Evolutionary conservation across 2,888 invertebrate genomes (phyloP), one percentile per base, ranked within the genome.

Genomic region (Stegana nigrithorax): DNA sequence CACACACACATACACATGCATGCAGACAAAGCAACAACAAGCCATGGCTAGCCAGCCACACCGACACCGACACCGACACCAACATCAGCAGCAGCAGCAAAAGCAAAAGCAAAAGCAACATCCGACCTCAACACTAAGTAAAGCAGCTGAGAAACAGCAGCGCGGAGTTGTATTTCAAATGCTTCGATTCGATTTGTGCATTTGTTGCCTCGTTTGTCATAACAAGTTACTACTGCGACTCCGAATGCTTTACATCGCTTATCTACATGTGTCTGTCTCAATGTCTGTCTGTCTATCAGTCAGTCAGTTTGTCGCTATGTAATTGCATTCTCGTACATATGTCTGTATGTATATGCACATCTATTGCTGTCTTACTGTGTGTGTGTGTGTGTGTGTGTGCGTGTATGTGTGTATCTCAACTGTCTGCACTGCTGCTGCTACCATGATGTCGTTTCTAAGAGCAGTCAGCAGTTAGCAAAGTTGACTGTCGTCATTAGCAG

Each of bases 401-500:
- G n/a, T 47, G 23, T 21, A 21, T 21, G 21, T 45, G 12, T 23
- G 4, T 47, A 25, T 23, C 21, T 47, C 21, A 8, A 23, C 23
- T 47, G 36, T n/a, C 21, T 23, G 32, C 32, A 12, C 23, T 47
- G 47, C 25, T n/a, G 10, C 36, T 36, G 10, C 36, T 36, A 10
- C n/a, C n/a, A n/a, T 7, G n/a, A 36, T n/a, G 47, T 47, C n/a
- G n/a, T n/a, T n/a, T n/a, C 47, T 32, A 7, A 47, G 6, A 47
- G 21, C 25, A 42, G 25, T 47, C n/a, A 23, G 70, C 58, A 65
- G 71, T 60, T 44, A 55, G 7, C 59, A 60, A 53, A n/a, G 39
- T 21, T 65, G 26, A 71, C 69, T 77, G 68, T 71, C 64, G 75
- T 71, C 81, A 74, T 76, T 74, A 71, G 69, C 71, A 42, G 17